Evolutionary conservation across 2,888 invertebrate genomes (phyloP).

Genomic region (Trachelus tabidus): DNA sequence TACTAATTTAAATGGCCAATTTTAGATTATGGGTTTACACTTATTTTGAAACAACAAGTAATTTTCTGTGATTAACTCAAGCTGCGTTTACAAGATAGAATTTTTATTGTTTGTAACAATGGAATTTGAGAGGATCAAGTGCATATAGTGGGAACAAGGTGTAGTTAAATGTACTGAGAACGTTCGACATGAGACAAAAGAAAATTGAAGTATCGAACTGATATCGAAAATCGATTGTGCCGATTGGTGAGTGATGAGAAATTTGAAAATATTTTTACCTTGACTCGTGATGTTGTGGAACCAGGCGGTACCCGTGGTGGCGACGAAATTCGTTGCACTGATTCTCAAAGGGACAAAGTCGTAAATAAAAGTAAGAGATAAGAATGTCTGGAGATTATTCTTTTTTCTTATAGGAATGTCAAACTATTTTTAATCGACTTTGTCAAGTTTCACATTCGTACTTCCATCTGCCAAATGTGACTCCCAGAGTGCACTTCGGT

Average conservation of each 20-base stretch:
- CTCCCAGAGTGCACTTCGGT: not conserved
- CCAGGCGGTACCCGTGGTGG: conserved; percentile 25
- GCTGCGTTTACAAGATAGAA: not conserved
- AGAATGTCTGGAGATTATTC: conserved; percentile 5
- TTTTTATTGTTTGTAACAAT: not conserved
- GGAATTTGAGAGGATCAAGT: not conserved
- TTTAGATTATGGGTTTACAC: not conserved
- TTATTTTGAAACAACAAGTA: too few relatives aligned
- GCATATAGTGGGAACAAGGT: not conserved
- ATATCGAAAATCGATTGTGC: not conserved
- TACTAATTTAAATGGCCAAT: not conserved
- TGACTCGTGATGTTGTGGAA: conserved; percentile 26
- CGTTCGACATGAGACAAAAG: not conserved
- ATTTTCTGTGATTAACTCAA: too few relatives aligned
- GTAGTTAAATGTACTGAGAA: not conserved
- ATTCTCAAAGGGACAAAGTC: not conserved
- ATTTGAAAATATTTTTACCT: conserved; percentile 19
- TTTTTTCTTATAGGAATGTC: not conserved
- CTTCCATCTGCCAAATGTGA: not conserved
- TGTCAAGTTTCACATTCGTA: not conserved
- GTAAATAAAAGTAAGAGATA: conserved; percentile 11
- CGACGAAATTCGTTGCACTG: conserved; percentile 30
- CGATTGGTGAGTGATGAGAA: not conserved
- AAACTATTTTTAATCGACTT: too few relatives aligned
- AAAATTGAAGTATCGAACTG: not conserved